Evolutionary conservation across 2,113 vertebrate genomes (phyloP).

Genomic region (Electrona antarctica): DNA sequence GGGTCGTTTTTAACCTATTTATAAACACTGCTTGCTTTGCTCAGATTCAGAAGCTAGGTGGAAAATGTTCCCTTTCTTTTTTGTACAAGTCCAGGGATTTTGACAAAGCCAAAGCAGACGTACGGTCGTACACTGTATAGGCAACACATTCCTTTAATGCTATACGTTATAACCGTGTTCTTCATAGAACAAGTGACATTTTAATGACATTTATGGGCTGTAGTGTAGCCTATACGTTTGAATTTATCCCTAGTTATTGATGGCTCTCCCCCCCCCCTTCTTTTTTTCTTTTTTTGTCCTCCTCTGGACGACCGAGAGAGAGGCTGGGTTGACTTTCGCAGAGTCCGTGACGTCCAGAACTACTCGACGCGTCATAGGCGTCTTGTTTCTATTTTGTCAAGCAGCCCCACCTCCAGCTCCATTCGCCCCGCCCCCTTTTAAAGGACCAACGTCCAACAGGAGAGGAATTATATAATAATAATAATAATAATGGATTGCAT

Average conservation of each 20-base stretch:
- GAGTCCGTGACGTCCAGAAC: constrained; percentile 55
- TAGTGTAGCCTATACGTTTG: no score
- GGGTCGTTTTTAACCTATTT: neutral
- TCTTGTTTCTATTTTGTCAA: constrained; percentile 61
- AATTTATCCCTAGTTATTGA: constrained; percentile 5
- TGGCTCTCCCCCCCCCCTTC: constrained; percentile 30
- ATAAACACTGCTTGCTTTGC: constrained; percentile 45
- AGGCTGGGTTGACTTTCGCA: constrained; percentile 47
- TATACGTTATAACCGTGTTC: no score
- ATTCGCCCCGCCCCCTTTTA: constrained; percentile 19
- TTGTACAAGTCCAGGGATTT: no score
- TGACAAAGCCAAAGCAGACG: no score
- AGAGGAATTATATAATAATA: no score
- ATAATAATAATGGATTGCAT: no score
- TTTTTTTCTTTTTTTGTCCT: constrained; percentile 9
- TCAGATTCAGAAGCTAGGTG: neutral
- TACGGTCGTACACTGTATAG: no score
- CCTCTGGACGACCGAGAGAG: constrained; percentile 34
- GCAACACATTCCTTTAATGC: no score
- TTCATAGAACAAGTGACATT: no score
- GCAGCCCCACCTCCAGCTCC: constrained; percentile 40
- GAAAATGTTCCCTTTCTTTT: no score
- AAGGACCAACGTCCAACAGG: constrained; percentile 3
- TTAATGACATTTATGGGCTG: no score
- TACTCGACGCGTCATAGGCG: constrained; percentile 46